Evolutionary conservation across 92 coral and sea anemone species (phyloP).

Genomic region (Porites divaricata): DNA sequence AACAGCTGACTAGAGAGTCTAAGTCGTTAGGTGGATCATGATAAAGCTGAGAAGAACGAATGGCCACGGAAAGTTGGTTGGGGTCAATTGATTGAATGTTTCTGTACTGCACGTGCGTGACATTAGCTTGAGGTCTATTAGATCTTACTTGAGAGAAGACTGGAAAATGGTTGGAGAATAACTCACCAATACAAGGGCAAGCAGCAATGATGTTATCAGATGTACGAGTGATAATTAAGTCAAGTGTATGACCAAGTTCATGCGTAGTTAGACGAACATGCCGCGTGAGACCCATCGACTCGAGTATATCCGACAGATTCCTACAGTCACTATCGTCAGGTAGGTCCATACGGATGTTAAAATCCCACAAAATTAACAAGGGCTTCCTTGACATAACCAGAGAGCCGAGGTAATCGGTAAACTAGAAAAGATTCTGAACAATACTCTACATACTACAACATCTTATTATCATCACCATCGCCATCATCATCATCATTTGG

Average conservation of each 20-base stretch:
- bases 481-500: too few species aligned
- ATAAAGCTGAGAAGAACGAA: too few species aligned
- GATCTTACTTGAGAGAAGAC: too few species aligned
- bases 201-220: slow-evolving; percentile 2
- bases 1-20: too few species aligned
- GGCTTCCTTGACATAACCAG: slow-evolving; percentile 54
- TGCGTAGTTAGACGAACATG: not conserved
- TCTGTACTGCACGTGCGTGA: too few species aligned
- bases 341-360: not conserved
- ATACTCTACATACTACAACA: too few species aligned
- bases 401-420: slow-evolving; percentile 42
- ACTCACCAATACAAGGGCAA: not conserved
- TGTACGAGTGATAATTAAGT: not conserved
- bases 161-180: too few species aligned
- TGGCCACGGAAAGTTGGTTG: too few species aligned
- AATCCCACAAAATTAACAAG: slow-evolving; percentile 38
- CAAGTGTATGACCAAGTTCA: slow-evolving; percentile 3
- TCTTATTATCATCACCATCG: too few species aligned
- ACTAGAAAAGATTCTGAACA: not conserved
- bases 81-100: too few species aligned
- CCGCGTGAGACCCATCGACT: not conserved
- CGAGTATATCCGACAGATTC: not conserved
- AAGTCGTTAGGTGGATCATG: too few species aligned
- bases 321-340: not conserved
- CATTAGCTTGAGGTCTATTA: too few species aligned